These are phyloP conservation scores for Euphonia xanthogaster DNA, from an alignment of 2,797 vertebrate genomes.

Conservation along the genomic window DNA sequence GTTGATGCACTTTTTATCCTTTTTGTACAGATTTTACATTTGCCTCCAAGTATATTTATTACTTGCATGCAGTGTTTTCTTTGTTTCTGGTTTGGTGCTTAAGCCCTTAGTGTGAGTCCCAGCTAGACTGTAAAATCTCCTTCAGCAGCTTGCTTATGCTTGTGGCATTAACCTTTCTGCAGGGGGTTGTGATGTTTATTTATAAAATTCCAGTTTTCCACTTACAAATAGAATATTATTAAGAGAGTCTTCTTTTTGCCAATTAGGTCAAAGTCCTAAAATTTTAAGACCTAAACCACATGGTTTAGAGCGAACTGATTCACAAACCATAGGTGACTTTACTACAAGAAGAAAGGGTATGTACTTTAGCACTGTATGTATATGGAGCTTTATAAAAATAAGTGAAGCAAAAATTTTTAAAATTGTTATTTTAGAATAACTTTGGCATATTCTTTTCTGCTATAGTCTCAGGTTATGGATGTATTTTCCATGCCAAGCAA, in stretches of 20 bases:
- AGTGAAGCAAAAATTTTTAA: conserved; percentile 1
- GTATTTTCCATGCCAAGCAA: neutral
- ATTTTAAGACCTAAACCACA: conserved; percentile 98
- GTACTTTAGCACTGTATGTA: conserved; percentile 82
- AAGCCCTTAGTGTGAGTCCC: conserved; percentile 31
- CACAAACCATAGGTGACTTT: conserved; percentile 99
- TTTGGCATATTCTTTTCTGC: conserved; percentile 15
- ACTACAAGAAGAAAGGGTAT: conserved; percentile 97
- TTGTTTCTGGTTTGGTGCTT: conserved; percentile 45
- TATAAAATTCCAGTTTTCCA: conserved; percentile 74
- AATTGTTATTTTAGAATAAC: conserved; percentile 17
- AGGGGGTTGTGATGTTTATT: conserved; percentile 63
- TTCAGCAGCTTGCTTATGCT: conserved; percentile 66
- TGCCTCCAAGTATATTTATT: neutral
- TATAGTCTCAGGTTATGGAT: conserved; percentile 8
- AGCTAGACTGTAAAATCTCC: conserved; percentile 23
- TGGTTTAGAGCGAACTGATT: conserved; percentile 99
- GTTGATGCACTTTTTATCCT: neutral
- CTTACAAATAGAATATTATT: conserved; percentile 80
- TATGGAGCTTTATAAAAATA: conserved; percentile 62
- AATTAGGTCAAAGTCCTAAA: conserved; percentile 99
- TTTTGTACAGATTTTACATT: neutral
- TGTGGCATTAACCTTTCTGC: conserved; percentile 68
- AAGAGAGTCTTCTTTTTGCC: conserved; percentile 93
- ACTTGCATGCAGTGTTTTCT: conserved; percentile 56